Conservation (phyloP, 64 coral and sea anemone species). For the Stichodactyla mertensii region DNA sequence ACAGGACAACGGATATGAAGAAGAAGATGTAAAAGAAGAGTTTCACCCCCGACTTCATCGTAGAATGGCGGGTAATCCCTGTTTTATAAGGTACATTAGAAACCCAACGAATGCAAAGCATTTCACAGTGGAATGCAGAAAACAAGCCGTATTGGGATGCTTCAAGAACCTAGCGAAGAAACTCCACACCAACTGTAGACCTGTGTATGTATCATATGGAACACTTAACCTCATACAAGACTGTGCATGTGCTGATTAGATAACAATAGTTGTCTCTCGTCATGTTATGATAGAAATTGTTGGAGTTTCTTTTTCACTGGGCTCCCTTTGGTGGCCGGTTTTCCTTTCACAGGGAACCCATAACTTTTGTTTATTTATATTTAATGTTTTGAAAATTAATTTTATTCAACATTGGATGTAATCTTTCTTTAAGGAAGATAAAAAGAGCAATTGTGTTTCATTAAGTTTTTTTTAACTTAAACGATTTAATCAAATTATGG, state of each 20-base stretch:
- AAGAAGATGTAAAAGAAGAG: too few relatives aligned
- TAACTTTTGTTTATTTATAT: too few relatives aligned
- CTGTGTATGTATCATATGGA: neutral
- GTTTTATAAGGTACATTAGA: neutral
- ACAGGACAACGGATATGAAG: too few relatives aligned
- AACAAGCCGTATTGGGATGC: neutral
- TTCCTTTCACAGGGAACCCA: neutral
- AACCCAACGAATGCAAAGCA: neutral
- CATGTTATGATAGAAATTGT: neutral
- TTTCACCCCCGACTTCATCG: too few relatives aligned
- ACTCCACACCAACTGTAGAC: neutral
- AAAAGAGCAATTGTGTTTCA: too few relatives aligned
- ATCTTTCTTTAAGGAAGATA: too few relatives aligned
- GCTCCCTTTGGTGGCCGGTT: neutral
- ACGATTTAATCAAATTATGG: too few relatives aligned
- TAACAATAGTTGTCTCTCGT: neutral
- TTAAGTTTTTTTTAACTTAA: too few relatives aligned
- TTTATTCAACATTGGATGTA: too few relatives aligned
- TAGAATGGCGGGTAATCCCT: neutral
- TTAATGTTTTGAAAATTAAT: too few relatives aligned
- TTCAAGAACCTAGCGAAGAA: neutral
- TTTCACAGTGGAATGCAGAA: neutral
- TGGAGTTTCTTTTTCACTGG: neutral
- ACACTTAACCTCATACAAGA: neutral
- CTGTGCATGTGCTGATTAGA: neutral